Conservation (phyloP, 2,113 vertebrate genomes). For the Hippolais icterina region DNA sequence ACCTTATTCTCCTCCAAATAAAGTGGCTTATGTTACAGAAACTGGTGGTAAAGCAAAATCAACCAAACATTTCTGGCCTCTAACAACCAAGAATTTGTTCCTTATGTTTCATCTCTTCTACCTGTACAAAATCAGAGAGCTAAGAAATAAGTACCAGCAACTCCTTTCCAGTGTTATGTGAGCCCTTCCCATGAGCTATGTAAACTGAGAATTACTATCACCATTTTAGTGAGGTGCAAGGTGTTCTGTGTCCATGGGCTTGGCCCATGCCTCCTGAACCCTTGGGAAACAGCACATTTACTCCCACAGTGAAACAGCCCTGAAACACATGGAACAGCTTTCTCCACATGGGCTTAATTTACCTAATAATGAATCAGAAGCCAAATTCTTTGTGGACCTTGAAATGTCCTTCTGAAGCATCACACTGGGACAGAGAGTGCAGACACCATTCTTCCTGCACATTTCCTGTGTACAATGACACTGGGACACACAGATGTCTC, state of each 20-base stretch:
- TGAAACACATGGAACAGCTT: neutral
- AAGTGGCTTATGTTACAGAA: neutral
- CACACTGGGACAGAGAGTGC: neutral
- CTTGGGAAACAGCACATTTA: fast-evolving
- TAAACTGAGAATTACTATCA: neutral
- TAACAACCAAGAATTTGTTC: neutral
- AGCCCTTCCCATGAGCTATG: neutral
- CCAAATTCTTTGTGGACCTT: neutral
- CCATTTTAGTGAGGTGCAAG: neutral
- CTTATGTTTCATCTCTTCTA: neutral
- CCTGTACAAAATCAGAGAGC: neutral
- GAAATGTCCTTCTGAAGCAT: neutral
- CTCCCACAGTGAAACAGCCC: neutral
- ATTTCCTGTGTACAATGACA: neutral
- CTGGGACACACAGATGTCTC: neutral
- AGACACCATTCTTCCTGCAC: neutral
- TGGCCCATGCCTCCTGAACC: neutral
- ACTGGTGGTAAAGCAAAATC: neutral
- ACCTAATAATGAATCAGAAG: neutral
- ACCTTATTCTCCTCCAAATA: neutral
- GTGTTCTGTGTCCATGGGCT: neutral
- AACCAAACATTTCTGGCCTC: neutral
- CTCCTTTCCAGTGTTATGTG: neutral
- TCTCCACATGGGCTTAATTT: neutral
- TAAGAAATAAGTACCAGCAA: neutral